Base-by-base conservation (phyloP, 2,888 invertebrate species). In the Gisinianus flammeolus region DNA sequence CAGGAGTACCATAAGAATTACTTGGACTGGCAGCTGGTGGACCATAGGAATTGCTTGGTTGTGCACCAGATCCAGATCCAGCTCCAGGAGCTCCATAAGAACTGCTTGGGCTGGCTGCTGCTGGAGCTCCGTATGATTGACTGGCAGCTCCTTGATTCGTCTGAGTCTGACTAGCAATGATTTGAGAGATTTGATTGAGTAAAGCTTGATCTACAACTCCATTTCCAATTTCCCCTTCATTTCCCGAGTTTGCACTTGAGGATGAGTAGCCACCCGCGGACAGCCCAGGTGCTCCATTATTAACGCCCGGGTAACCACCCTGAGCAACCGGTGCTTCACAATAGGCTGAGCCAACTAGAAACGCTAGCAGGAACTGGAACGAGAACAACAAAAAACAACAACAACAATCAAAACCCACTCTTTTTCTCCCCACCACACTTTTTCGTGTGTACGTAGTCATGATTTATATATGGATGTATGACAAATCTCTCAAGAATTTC, bases 201-300 rank as follows among this genome's bases (percentile, higher is more conserved):
- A 80, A 68, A n/a, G 72, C 78, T 31, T 78, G 76, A 68, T 80
- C 80, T 3, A 80, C 76, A 35, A 80, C 71, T 33, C 78, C 78
- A 58, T 70, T 71, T 22, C 79, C 80, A 56, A 80, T 79, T 56
- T 72, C 75, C n/a, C 80, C 80, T 52, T 80, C 80, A 52, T 80
- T 78, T 19, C 76, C 71, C 24, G 73, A 58, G 58, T 54, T 54
- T 24, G 69, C 64, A 10, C 54, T 26, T 1, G 74, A 31, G n/a
- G 35, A 69, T 0, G 73, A 54, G 26, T 52, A 52, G 19, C 78
- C 78, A 35, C 75, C 74, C 10, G 74, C 44, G 19, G 30, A 26
- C 10, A 72, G 71, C n/a, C 71, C 64, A 31, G 54, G 66, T 30
- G 76, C 79, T 64, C 77, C 72, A 28, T 72, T 58, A 10, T 67